These are phyloP conservation scores for Fragum sueziense DNA, from an alignment of 2,888 invertebrate species.

Conservation along the genomic window DNA sequence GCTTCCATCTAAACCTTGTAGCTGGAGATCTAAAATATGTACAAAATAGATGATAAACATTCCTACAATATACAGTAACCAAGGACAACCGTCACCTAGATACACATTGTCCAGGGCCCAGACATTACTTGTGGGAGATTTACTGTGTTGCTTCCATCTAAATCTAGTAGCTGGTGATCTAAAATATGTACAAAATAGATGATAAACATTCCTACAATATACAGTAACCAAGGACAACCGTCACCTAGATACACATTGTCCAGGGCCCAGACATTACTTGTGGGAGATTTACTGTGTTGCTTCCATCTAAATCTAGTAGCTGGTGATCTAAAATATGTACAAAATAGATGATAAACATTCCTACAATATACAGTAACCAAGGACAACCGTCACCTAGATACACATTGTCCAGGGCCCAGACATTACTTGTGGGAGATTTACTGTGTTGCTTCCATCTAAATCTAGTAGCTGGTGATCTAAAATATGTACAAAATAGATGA, in stretches of 20 bases:
- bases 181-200: too few relatives aligned
- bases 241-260: slow-evolving; percentile 82
- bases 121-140: slow-evolving; percentile 75
- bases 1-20: too few relatives aligned
- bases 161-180: slow-evolving; percentile 82
- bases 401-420: slow-evolving; percentile 83
- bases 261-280: slow-evolving; percentile 82
- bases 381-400: slow-evolving; percentile 82
- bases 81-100: slow-evolving; percentile 82
- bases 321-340: slow-evolving; percentile 80
- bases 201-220: too few relatives aligned
- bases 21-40: too few relatives aligned
- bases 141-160: slow-evolving; percentile 80
- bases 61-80: too few relatives aligned
- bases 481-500: slow-evolving; percentile 75
- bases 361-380: too few relatives aligned
- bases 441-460: slow-evolving; percentile 81
- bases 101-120: slow-evolving; percentile 83
- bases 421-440: slow-evolving; percentile 75
- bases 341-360: too few relatives aligned
- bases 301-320: slow-evolving; percentile 82
- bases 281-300: slow-evolving; percentile 74
- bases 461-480: slow-evolving; percentile 81
- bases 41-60: too few relatives aligned
- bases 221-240: slow-evolving; percentile 83